Base-by-base conservation (phyloP, 2,888 invertebrate species). In the Bembecia ichneumoniformis region DNA sequence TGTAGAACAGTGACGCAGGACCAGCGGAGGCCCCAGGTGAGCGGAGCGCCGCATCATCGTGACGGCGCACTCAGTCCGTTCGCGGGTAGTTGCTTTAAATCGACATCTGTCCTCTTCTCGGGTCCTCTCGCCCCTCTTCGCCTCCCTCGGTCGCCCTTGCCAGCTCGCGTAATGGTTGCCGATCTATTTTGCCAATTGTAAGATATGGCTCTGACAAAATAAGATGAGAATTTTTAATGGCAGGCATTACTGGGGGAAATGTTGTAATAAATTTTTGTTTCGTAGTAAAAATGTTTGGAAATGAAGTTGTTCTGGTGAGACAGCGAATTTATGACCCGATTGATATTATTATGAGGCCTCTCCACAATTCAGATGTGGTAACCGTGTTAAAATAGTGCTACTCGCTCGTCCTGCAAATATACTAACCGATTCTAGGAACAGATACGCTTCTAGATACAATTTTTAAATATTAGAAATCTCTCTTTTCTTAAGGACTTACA, bases 141-240 rank as follows among this genome's bases (percentile, higher is more conserved):
- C 28, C 46, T 40, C 49, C 43, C 28, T 20, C n/a, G 47, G 35
- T 47, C 43, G 7, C 40, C 36, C 35, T 43, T 40, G 11, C 11
- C 45, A 36, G 14, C 36, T 15, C 35, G 46, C 50, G 55, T 71
- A 73, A 73, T 71, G 69, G 65, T 59, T 53, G 52, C 55, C 71
- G 62, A 74, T 74, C 66, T 71, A 63, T 74, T 76, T 68, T 53
- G 57, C 63, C 73, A 65, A 73, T 72, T 68, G 68, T 50, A 47
- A 47, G 68, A 67, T 71, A 74, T 67, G 58, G 62, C 64, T 53
- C 63, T 64, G 68, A 70, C 71, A 67, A 68, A 74, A 74, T 65
- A 71, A 74, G 71, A 73, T 61, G 68, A 60, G 62, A 62, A 62
- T 69, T 71, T 74, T 73, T 74, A 76, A 76, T 71, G 66, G 67